Conservation (phyloP, 2,113 vertebrate genomes). For the Crotalus viridis region DNA sequence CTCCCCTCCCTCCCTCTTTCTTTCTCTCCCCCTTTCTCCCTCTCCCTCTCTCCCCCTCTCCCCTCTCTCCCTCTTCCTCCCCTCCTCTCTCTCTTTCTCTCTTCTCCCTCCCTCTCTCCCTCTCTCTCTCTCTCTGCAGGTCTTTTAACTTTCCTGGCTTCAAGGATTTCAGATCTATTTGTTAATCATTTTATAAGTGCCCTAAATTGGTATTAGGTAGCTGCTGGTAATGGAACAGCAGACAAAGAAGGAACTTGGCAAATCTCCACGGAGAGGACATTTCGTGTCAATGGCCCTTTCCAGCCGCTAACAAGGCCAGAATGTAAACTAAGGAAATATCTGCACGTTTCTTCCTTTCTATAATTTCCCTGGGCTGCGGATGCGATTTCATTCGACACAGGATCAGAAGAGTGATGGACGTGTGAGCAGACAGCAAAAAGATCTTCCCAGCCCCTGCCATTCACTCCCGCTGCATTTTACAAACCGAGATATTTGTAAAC, state of each 20-base stretch:
- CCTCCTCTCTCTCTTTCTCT: too few relatives aligned
- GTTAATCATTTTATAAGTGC: neutral
- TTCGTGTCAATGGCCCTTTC: neutral
- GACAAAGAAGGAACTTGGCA: neutral
- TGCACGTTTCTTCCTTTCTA: neutral
- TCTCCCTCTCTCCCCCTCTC: too few relatives aligned
- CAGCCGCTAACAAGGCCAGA: neutral
- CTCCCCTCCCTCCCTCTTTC: neutral
- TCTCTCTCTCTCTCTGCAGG: neutral
- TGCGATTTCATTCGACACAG: neutral
- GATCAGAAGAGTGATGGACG: neutral
- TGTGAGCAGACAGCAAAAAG: neutral
- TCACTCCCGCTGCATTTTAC: neutral
- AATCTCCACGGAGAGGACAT: neutral
- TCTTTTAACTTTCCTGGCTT: neutral
- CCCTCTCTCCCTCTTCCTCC: rapidly evolving
- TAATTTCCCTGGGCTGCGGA: neutral
- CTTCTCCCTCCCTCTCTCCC: too few relatives aligned
- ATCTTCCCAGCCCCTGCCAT: neutral
- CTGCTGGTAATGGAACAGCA: neutral
- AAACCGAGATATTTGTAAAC: neutral
- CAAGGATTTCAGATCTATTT: neutral
- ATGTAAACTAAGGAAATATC: neutral
- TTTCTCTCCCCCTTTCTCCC: too few relatives aligned
- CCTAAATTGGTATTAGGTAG: neutral